Percentiles rank a stretch among this genome's conserved stretches.
Conservation (phyloP, 2,113 vertebrate species). For the Sphaerodactylus townsendi region DNA sequence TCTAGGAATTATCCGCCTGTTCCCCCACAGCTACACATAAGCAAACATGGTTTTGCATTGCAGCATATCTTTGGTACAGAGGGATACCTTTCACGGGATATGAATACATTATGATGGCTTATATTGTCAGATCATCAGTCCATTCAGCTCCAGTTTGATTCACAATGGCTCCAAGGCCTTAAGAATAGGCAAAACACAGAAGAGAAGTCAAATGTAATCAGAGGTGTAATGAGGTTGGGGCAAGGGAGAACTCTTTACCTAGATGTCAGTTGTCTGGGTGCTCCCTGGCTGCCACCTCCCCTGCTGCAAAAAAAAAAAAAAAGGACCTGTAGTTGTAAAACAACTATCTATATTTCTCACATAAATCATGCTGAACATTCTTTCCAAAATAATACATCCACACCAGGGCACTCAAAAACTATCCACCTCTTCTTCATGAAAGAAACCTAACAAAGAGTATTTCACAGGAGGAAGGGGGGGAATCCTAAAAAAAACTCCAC, state of each 20-base stretch:
- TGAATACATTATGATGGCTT: too few relatives aligned
- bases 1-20: not conserved
- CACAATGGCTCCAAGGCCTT: too few relatives aligned
- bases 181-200: too few relatives aligned
- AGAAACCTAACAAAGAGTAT: slow-evolving; percentile 71
- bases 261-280: too few relatives aligned
- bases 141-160: too few relatives aligned
- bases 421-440: slow-evolving; percentile 52
- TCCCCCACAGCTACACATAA: not conserved
- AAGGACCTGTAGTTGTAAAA: too few relatives aligned
- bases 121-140: too few relatives aligned
- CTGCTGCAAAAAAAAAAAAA: too few relatives aligned
- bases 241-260: too few relatives aligned
- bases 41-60: not conserved
- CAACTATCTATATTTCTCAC: slow-evolving; percentile 62
- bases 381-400: slow-evolving; percentile 68
- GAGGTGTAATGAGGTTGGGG: too few relatives aligned
- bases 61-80: not conserved
- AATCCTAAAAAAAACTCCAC: slow-evolving; percentile 64
- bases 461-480: slow-evolving; percentile 73
- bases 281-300: too few relatives aligned
- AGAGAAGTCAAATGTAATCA: too few relatives aligned
- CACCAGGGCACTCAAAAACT: slow-evolving; percentile 75
- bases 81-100: not conserved
- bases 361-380: slow-evolving; percentile 73